Base-by-base conservation (phyloP, 23 tunicate species). In the Clavelina lepadiformis region DNA sequence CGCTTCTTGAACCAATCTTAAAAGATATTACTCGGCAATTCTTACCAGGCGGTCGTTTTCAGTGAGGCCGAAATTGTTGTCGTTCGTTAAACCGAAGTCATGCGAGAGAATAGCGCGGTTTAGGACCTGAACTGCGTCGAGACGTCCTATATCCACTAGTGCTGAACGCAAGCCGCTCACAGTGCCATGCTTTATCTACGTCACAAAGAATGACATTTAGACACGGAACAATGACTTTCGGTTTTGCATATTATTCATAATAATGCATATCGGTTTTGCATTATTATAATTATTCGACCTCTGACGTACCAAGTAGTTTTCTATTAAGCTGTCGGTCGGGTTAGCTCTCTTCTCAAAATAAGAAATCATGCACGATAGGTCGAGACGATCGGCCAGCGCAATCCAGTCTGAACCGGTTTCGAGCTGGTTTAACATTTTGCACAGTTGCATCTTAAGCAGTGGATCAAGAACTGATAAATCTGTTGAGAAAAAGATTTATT, bases 371-470 rank as follows among this genome's bases (percentile, higher is more conserved):
- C 26, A 31, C 26, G 25, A 31, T 18, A 82, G 81, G 13, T 33
- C 61, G 19, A 82, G 71, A 35, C 64, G 51, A 3, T 67, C 67
- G 30, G 91, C 91, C 49, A 82, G 91, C 5, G 91, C 81, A 46
- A 55, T 26, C 76, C 81, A 82, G 75, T 74, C 81, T 25, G 45
- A 63, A 46, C 81, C 91, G 33, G 73, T 52, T 35, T 56, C 34
- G 29, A 51, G 33, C 33, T 35, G 35, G 35, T 82, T 75, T 44
- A 82, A 65, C 6, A 82, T 51, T 38, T 67, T 50, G 51, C 81
- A 82, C 25, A 82, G 76, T 33, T 68, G 56, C 56, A 59, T 2
- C 26, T 63, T 56, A 19, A 63, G 44, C 38, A 60, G 15, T 5
- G 76, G 74, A 31, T 82, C 76, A 13, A 69, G 56, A 0, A 27